Base-by-base conservation (phyloP, 2,888 invertebrate species). In the Parasteatoda lunata region DNA sequence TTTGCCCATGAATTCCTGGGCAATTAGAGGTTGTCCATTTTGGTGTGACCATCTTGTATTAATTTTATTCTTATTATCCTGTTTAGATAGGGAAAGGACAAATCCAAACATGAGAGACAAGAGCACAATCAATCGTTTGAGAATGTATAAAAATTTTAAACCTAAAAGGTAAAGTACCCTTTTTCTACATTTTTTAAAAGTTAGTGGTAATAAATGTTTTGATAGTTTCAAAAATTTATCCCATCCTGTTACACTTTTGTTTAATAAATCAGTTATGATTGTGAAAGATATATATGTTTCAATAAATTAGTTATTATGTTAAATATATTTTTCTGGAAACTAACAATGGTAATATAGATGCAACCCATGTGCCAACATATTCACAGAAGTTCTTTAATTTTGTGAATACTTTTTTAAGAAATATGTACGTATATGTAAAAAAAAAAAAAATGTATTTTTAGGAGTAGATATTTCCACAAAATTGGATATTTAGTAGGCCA, bases 71-170 rank as follows among this genome's bases (percentile, higher is more conserved):
- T 30, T 30, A 30, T 30, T 30, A 30, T 30, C 68, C 8, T 30
- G 54, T 81, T 54, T 59, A 81, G 81, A 81, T 15, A 52, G 81
- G 13, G 95, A 95, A 77, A 89, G 85, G 90, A 97, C 80, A 96
- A 96, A 93, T 96, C 96, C 78, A 96, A 97, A 13, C 96, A 95
- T 0, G 96, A 96, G 91, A 94, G 96, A 97, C 13, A 97, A 96
- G 92, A 95, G 95, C 13, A 99, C 99, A 0, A 99, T 99, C 89
- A 98, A 97, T 91, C 94, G 99, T 73, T 93, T 99, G 89, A 97
- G 97, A 92, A 99, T 99, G 99, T 99, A 99, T 93, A 95, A 97
- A 90, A 98, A 98, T 93, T 98, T 97, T 92, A 99, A 98, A 92
- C 95, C 99, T 0, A 97, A 97, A 92, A 94, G 99, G 93, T 93